Evolutionary conservation across 2,888 invertebrate species (phyloP), one percentile per base, ranked within the genome.

Genomic region (Eumacrocentrus americanus): DNA sequence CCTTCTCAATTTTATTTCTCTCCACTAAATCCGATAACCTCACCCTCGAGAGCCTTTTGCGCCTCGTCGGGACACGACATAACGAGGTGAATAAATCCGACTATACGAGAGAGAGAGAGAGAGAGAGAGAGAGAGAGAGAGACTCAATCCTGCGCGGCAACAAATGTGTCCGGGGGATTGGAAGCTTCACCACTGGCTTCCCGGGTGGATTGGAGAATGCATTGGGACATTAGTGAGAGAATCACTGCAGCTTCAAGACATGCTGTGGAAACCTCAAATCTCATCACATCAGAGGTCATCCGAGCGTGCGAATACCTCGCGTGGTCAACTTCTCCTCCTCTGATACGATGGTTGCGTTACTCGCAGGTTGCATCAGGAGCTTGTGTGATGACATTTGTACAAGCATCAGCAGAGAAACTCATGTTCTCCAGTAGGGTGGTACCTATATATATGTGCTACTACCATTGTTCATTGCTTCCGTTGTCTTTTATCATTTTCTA

Each of bases 251-350:
- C 50, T 34, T 29, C 16, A 50, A 50, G 50, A 50, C 50, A 50
- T 50, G 34, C 50, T 34, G 50, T 34, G 50, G 50, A 50, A 50
- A 50, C 50, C 50, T 50, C 50, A 50, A 25, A 50, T n/a, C n/a
- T n/a, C n/a, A n/a, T n/a, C n/a, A n/a, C n/a, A n/a, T n/a, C n/a
- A n/a, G n/a, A n/a, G n/a, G n/a, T n/a, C n/a, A n/a, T n/a, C n/a
- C n/a, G n/a, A n/a, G n/a, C n/a, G n/a, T n/a, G n/a, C n/a, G n/a
- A n/a, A n/a, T n/a, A n/a, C n/a, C n/a, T n/a, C n/a, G n/a, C n/a
- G n/a, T n/a, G n/a, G n/a, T n/a, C n/a, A n/a, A n/a, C n/a, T n/a
- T n/a, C n/a, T n/a, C n/a, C n/a, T n/a, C n/a, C n/a, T n/a, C n/a
- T n/a, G n/a, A n/a, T n/a, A n/a, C n/a, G n/a, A n/a, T n/a, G n/a